Percentiles rank a stretch among this genome's conserved stretches.
Conservation (phyloP, 2,797 vertebrate genomes). For the Premnoplex brunnescens region DNA sequence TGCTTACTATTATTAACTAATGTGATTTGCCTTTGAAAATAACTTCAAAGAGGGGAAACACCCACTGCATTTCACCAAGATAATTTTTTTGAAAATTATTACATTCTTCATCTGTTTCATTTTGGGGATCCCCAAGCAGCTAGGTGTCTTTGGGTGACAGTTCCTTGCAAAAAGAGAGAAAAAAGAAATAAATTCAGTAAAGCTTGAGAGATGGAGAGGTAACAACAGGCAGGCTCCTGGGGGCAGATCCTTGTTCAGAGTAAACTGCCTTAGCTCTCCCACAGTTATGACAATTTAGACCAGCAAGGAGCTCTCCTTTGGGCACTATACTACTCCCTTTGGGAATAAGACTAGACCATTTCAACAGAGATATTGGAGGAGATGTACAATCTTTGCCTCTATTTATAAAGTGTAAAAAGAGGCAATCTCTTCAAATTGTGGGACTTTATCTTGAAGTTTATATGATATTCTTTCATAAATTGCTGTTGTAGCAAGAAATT, state of each 20-base stretch:
- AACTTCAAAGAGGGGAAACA: neutral
- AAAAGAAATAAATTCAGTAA: neutral
- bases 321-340: conserved; percentile 34
- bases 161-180: neutral
- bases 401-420: conserved; percentile 65
- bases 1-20: neutral
- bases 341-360: conserved; percentile 53
- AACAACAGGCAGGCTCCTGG: neutral
- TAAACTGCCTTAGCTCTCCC: neutral
- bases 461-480: conserved; percentile 66
- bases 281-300: conserved; percentile 13
- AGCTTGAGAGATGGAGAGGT: neutral
- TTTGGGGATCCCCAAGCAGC: neutral
- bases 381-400: conserved; percentile 61
- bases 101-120: neutral
- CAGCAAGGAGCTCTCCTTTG: conserved; percentile 31
- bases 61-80: neutral
- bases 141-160: neutral
- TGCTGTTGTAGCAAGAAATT: conserved; percentile 68
- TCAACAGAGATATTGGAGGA: conserved; percentile 55
- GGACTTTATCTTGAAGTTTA: conserved; percentile 67
- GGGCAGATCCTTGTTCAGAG: conserved; percentile 26
- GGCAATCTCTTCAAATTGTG: conserved; percentile 62
- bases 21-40: neutral
- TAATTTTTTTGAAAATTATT: neutral